Base-by-base conservation (phyloP, 1,140 invertebrate species). In the Heliconius congener region DNA sequence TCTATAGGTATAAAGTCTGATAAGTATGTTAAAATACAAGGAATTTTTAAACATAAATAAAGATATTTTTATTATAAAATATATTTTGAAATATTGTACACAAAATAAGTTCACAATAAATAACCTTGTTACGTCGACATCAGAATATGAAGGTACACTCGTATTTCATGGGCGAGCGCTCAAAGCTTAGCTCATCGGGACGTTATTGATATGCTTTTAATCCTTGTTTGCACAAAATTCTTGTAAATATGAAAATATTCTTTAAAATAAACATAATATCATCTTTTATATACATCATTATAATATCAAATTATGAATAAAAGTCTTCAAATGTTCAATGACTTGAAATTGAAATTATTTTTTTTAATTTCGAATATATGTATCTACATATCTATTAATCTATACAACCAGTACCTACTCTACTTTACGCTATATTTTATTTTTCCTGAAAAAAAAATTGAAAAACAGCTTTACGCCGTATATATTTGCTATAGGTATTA, bases 201-300 rank as follows among this genome's bases (percentile, higher is more conserved):
- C 85, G 82, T 86, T 82, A 85, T 76, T 83, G 82, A 86, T 86
- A 85, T 80, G 82, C 74, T 86, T 83, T 85, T 85, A 86, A 86
- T 86, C 83, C 82, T 78, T 73, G 34, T 73, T 73, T 71, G 39
- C 60, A 66, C 60, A 66, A 66, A 66, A 66, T 30, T 66, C 60
- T 66, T 66, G 60, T 66, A 66, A 66, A 66, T 66, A 66, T 66
- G 13, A 18, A 27, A 46, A 66, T 66, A n/a, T 66, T 66, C 19
- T 66, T 66, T 66, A 66, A 66, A 66, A 66, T 66, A 66, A 66
- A 30, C 55, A 60, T 60, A 60, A 27, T 60, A 60, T 60, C 55
- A 23, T 60, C 8, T 60, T 60, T 60, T n/a, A 60, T 60, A 60
- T 71, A 52, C 66, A 57, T 57, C 13, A 8, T 19, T 76, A 66